Base-by-base conservation (phyloP, 1,140 invertebrate species). In the Calosoma granatense region DNA sequence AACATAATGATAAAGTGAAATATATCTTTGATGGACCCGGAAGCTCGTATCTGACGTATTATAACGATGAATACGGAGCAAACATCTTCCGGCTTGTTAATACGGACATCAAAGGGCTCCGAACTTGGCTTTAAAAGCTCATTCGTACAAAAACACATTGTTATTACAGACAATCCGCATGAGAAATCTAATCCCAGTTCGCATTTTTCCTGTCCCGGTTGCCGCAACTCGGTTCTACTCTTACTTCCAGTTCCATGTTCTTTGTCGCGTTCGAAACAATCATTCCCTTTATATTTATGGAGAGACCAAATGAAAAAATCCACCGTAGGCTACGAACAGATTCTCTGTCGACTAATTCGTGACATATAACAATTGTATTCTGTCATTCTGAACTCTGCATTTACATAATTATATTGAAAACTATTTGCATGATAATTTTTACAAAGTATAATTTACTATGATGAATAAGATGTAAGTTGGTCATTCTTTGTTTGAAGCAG, bases 141-240 rank as follows among this genome's bases (percentile, higher is more conserved):
- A 47, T 47, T 47, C 41, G 9, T 47, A 11, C 41, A 47, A 47
- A 30, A 47, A 47, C 41, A 47, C 41, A 47, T 47, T 47, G 41
- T 47, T 47, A 47, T 47, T 47, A 17, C 41, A 12, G 6, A 47
- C 41, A 47, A 47, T 47, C 6, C 41, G 15, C 41, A 47, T 47
- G 41, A 9, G 15, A 47, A 47, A 47, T 47, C 41, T 47, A 47
- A 47, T 47, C 41, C 41, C 41, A 47, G 41, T n/a, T n/a, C n/a
- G n/a, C n/a, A n/a, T n/a, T n/a, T n/a, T n/a, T n/a, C n/a, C 3
- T 12, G 41, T 17, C 41, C 41, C 9, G 4, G 41, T 11, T 17
- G 41, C 3, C 6, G 9, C 15, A 12, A 9, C 17, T 11, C 17
- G 9, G 9, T 4, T 47, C 15, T 47, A 9, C 17, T 17, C 15